Conservation (phyloP, 2,888 invertebrate genomes). For the Leptinotarsa tumamoca region DNA sequence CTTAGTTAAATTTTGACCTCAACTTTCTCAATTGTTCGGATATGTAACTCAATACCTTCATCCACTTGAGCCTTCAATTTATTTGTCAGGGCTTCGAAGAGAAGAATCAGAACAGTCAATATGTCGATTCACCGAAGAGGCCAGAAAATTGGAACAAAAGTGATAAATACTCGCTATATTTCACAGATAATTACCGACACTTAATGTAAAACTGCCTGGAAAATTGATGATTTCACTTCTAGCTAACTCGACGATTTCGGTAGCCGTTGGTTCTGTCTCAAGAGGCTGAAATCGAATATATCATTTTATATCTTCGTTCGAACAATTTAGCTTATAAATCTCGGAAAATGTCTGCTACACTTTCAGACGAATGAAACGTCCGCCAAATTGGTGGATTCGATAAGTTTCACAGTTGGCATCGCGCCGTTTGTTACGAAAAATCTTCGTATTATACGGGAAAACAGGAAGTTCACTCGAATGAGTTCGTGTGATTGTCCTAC, state of each 20-base stretch:
- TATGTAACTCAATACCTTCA: neutral
- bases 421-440: too few relatives aligned
- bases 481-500: too few relatives aligned
- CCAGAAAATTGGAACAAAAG: neutral
- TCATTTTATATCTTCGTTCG: constrained; percentile 40
- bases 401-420: neutral
- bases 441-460: too few relatives aligned
- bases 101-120: neutral
- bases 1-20: neutral
- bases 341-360: constrained; percentile 41
- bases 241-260: constrained; percentile 33
- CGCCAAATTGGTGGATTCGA: constrained; percentile 26
- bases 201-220: constrained; percentile 40
- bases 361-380: constrained; percentile 22
- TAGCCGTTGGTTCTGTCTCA: constrained; percentile 41
- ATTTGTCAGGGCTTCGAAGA: neutral
- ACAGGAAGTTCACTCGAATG: too few relatives aligned
- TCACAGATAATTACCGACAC: constrained; percentile 29
- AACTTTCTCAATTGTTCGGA: neutral
- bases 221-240: constrained; percentile 42
- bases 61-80: neutral
- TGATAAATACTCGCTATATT: constrained; percentile 25
- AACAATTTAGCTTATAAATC: constrained; percentile 43
- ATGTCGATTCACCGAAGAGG: constrained; percentile 16
- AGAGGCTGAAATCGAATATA: constrained; percentile 38